Base-by-base conservation (phyloP, 2,888 invertebrate genomes). In the Aphidius colemani region DNA sequence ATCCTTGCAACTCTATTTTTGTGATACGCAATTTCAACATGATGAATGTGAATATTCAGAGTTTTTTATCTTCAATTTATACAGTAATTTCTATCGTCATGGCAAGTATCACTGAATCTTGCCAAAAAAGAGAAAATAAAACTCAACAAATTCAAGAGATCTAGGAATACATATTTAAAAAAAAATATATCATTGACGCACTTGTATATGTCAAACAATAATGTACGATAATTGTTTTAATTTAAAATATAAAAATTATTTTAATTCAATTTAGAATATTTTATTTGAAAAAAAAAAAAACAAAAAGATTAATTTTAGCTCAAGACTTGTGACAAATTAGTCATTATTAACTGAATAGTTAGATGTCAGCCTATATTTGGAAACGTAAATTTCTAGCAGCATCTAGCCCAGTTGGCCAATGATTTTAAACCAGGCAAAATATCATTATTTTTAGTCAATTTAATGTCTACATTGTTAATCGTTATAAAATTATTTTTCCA, bases 1-100 rank as follows among this genome's bases (percentile, higher is more conserved):
- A 79, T 78, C 79, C 79, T 79, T 79, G 78, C 72, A 74, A 76
- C 78, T 57, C 57, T 78, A 77, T 79, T 78, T 79, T 79, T 72
- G 75, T 74, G 67, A 74, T 71, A 73, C 74, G 72, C 9, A 72
- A 70, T 77, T 79, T 76, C 78, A 73, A 79, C 78, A 78, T 79
- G 78, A 79, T 74, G 75, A 76, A 79, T 79, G 77, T 74, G 78
- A 79, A 67, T 76, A 46, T 79, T 78, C 77, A 72, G 71, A 74
- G 74, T 79, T 77, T 78, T 74, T 72, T 30, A 30, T 74, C 75
- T 70, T 70, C 72, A 45, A 30, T 30, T 30, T 5, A 30, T 30
- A 30, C 30, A 30, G 70, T 66, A 70, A 71, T 69, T 67, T 67
- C 60, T 68, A 67, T 66, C 68, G 30, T 30, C 30, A 30, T 30